Base-by-base conservation (phyloP, 2,888 invertebrate genomes). In the Tortrix viridana region DNA sequence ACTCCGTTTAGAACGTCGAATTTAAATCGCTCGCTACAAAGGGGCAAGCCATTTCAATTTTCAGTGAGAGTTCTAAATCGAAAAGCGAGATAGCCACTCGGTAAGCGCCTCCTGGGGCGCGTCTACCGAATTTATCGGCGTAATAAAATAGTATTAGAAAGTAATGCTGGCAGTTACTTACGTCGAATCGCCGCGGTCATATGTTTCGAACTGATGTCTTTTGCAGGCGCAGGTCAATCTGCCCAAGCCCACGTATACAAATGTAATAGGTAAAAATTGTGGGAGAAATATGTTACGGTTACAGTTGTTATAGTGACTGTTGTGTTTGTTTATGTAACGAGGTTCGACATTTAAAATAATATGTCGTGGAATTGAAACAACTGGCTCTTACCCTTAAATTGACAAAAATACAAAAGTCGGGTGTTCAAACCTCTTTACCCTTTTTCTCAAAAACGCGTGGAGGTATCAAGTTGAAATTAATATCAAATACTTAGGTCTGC, bases 31-130 rank as follows among this genome's bases (percentile, higher is more conserved):
- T 71, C 74, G 77, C 50, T 76, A 87, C 85, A 88, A 86, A 83
- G 81, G 88, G 82, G 80, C 79, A 72, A 67, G 70, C 87, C 81
- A 81, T 89, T 90, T 85, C 88, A 86, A 90, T 89, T 90, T 89
- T 89, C 84, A 88, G 78, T 82, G 82, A 80, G 82, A 79, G 77
- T 72, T 81, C 81, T 84, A 86, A 89, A 87, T 86, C 82, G 85
- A 82, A 87, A 81, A 81, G 72, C 74, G 79, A 89, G 88, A 88
- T 88, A 86, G 89, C 86, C 88, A 82, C 80, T 85, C 80, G 74
- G 74, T 72, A 80, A 81, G 77, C 83, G 84, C 86, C 86, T 88
- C 89, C 85, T 79, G 89, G 89, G 87, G 88, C 86, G 86, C 84
- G 69, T 86, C 86, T 76, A 76, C 81, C 80, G 82, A 83, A 89